These are phyloP conservation scores for Camponotus floridanus DNA, from an alignment of 1,140 invertebrate genomes.

Conservation along the genomic window DNA sequence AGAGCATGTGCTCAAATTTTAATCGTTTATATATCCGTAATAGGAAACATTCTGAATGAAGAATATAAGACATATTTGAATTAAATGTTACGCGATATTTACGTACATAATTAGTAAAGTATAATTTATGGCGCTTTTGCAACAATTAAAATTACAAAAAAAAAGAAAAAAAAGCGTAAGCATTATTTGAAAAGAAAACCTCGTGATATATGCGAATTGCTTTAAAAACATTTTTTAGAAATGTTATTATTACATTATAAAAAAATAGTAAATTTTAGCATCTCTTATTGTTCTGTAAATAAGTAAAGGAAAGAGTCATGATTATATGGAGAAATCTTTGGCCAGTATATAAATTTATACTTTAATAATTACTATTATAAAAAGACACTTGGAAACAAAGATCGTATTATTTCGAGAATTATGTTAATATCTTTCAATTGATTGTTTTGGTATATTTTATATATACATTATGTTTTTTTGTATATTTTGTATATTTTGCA, in stretches of 20 bases:
- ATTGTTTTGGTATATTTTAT: too few relatives aligned
- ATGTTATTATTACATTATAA: background rate
- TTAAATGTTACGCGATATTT: background rate
- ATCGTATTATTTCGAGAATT: constrained; percentile 14
- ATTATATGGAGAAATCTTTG: background rate
- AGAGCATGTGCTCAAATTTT: too few relatives aligned
- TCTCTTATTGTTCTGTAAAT: background rate
- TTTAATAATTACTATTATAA: background rate
- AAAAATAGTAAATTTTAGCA: background rate
- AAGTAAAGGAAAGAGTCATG: background rate
- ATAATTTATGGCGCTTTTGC: background rate
- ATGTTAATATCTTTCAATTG: too few relatives aligned
- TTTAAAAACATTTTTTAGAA: background rate
- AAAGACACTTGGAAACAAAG: background rate
- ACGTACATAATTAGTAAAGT: background rate
- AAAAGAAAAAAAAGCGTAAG: background rate
- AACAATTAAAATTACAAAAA: constrained; percentile 10
- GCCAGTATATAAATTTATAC: background rate
- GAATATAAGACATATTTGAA: background rate
- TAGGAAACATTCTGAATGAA: background rate
- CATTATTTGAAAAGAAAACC: background rate
- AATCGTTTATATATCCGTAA: too few relatives aligned
- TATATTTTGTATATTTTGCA: background rate
- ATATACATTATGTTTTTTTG: background rate
- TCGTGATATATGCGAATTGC: background rate